Base-by-base conservation (phyloP, 2,113 vertebrate genomes). In the Charadrius vociferus region DNA sequence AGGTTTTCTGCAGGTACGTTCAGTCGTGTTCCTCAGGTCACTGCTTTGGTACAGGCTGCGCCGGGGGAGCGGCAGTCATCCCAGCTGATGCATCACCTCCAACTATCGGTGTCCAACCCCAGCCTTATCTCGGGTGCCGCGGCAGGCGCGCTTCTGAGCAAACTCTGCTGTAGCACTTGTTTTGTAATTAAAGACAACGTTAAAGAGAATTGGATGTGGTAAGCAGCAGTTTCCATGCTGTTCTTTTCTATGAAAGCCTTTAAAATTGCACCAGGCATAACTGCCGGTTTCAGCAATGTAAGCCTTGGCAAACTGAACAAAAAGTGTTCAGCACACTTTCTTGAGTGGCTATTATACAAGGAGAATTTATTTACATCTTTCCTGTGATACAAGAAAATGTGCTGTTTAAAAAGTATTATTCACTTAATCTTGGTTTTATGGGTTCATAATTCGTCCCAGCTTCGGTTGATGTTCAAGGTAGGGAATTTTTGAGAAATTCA, bases 401-500 rank as follows among this genome's bases (percentile, higher is more conserved):
- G 30, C 18, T 41, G 13, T 39, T 81, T 47, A 53, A 56, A 52
- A 63, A 29, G 6, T 39, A 9, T 47, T 41, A 49, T 20, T 50
- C 41, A 26, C 24, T 71, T 59, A 32, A 24, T 52, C 37, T 58
- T 39, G 56, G 7, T 10, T 56, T 70, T 45, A 47, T 41, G 14
- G 37, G 20, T 52, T 45, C 2, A 0, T 62, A 36, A 50, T 81
- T 52, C 21, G 53, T n/a, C 30, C 30, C 13, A 53, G 49, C 4
- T 20, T 30, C 1, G 0, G 37, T 3, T 77, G 75, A 36, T 2
- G 1, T 59, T 77, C n/a, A 65, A 29, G 16, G 13, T 24, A 18
- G 34, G 21, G 22, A 82, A 34, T 47, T 47, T 61, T 49, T 61
- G 5, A 86, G 58, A 47, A 86, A 53, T 29, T 19, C 9, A 39